Base-by-base conservation (phyloP, 2,113 vertebrate genomes). In the Tiliqua scincoides region DNA sequence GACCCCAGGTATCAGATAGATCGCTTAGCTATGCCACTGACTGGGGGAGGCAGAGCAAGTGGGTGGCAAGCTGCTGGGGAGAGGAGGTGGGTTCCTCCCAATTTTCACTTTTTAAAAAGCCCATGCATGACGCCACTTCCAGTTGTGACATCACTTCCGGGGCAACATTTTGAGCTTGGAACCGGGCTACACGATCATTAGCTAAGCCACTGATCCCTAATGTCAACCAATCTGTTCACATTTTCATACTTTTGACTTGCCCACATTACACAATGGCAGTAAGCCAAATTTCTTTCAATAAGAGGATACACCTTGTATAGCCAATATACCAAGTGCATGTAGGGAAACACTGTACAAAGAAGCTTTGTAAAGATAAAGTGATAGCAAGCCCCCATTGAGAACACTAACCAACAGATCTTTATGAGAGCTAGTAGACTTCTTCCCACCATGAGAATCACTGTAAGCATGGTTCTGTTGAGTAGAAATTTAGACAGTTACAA, bases 341-440 rank as follows among this genome's bases (percentile, higher is more conserved):
- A 25, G 43, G 15, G 37, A 37, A 65, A 76, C n/a, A 63, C 27
- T 85, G n/a, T 70, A 35, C 48, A 63, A 35, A 59, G 37, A 35
- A 70, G 62, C 21, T 7, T 37, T 8, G 6, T 35, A 37, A 9
- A 74, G n/a, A 32, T 23, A 12, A 70, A 85, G 75, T 71, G 70
- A 23, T 65, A 79, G 68, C 2, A 4, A 88, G 43, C 62, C 76
- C 8, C 78, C 59, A 6, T 37, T 21, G 14, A 84, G 73, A 92
- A 84, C 87, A 99, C 98, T 98, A 96, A 98, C 97, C 98, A 99
- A 96, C 59, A 97, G 94, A 83, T 97, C 97, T 94, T 97, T 98
- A 95, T 61, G 95, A 80, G 97, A 97, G 93, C 93, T 94, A 89
- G 96, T 95, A 72, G 94, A 91, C 88, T 95, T 98, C 97, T 95